Evolutionary conservation across 2,113 vertebrate species (phyloP).

Genomic region (Chloropsis cyanopogon): DNA sequence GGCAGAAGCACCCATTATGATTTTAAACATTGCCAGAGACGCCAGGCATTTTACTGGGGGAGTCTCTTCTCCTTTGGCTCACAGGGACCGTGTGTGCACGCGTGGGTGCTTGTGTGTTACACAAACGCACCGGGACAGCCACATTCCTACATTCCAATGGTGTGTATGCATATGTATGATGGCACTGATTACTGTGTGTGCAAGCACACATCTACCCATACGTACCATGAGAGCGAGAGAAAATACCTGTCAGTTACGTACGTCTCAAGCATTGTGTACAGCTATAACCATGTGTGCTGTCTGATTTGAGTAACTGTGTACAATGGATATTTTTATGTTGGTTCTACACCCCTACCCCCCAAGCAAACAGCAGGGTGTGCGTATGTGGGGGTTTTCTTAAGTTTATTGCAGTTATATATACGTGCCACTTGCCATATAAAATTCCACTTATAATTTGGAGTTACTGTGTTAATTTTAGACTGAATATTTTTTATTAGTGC

Average conservation of each 20-base stretch:
- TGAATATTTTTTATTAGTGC: conserved; percentile 1
- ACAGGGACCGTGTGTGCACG: neutral
- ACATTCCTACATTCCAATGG: neutral
- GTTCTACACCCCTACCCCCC: neutral
- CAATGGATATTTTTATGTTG: neutral
- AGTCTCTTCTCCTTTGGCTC: conserved; percentile 41
- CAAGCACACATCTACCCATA: neutral
- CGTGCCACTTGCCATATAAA: neutral
- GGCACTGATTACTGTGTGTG: neutral
- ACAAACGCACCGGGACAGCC: rapidly evolving
- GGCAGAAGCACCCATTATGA: conserved; percentile 68
- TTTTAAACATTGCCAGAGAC: conserved; percentile 70
- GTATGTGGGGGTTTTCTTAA: neutral
- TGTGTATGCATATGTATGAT: neutral
- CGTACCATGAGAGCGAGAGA: neutral
- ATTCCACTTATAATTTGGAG: conserved; percentile 4
- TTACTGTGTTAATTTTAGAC: conserved; percentile 5
- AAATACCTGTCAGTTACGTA: neutral
- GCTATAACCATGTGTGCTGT: neutral
- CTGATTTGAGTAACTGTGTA: neutral
- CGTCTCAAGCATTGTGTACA: neutral
- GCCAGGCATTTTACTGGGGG: conserved; percentile 60
- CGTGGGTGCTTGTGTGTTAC: neutral
- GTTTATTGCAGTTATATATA: neutral
- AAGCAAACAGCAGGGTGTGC: neutral